Evolutionary conservation across 2,888 invertebrate species (phyloP).

Genomic region (Cantharis flavilabris): DNA sequence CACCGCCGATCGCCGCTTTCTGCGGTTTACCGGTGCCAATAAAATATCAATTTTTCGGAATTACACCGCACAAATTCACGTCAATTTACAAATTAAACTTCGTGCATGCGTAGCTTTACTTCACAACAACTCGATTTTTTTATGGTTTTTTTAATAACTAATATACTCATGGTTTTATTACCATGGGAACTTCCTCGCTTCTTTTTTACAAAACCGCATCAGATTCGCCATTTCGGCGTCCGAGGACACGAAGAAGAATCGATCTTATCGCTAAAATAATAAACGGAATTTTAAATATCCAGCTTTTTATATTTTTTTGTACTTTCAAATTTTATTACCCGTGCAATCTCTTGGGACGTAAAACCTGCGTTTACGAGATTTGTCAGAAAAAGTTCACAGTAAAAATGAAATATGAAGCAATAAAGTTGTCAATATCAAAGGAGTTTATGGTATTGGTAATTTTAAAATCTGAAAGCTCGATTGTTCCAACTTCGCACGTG

Average conservation of each 20-base stretch:
- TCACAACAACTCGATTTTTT: not conserved
- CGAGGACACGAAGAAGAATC: not conserved
- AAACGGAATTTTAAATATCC: not conserved
- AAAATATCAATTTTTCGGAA: not conserved
- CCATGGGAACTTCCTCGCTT: not conserved
- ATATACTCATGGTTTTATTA: not conserved
- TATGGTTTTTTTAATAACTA: not conserved
- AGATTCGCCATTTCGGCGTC: not conserved
- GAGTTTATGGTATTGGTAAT: not conserved
- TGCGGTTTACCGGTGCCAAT: not conserved
- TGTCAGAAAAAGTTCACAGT: not conserved
- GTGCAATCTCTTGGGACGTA: not conserved
- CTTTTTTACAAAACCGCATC: too few species aligned
- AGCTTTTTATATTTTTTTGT: not conserved
- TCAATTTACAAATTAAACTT: not conserved
- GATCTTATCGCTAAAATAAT: not conserved
- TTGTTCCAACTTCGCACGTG: not conserved
- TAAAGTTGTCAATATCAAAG: not conserved
- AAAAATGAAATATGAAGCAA: not conserved
- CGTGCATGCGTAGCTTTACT: not conserved
- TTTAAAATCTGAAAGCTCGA: not conserved
- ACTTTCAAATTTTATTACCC: not conserved
- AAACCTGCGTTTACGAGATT: not conserved
- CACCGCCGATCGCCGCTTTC: not conserved
- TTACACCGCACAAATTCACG: not conserved